phyloP scores from a whole-genome alignment of 2,113 vertebrate genomes.

The Melospiza melodia region DNA sequence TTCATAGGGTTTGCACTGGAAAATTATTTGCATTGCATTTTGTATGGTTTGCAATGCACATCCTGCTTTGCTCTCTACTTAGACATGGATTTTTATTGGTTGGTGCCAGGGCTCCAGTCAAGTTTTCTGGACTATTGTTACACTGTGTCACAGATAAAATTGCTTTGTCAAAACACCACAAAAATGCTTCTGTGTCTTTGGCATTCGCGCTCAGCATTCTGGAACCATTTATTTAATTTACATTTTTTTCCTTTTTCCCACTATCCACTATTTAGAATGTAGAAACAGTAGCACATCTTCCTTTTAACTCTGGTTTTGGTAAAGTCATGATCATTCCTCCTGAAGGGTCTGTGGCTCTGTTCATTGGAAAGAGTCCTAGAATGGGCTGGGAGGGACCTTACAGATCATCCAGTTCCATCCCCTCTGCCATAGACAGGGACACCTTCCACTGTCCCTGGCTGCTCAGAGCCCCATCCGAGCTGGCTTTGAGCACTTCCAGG shows the following conservation, averaged over 20 bases:
- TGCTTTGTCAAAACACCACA: conserved; percentile 2
- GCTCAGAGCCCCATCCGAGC: not conserved
- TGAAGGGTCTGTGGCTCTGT: not conserved
- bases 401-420: not conserved
- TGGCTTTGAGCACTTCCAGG: not conserved
- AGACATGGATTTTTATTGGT: not conserved
- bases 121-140: not conserved
- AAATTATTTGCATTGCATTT: not conserved
- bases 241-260: not conserved
- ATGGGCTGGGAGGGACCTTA: not conserved
- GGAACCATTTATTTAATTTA: not conserved
- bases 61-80: not conserved
- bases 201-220: not conserved
- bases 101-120: not conserved
- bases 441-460: not conserved
- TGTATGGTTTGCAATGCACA: not conserved
- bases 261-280: not conserved
- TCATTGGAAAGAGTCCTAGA: not conserved
- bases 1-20: not conserved
- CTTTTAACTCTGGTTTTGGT: not conserved
- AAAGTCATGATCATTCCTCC: not conserved
- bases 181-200: conserved; percentile 41
- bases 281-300: conserved; percentile 12
- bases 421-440: fast-evolving
- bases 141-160: not conserved